Percentiles rank a stretch among this genome's conserved stretches.
Conservation (phyloP, 2,113 vertebrate genomes). For the Xyrauchen texanus region DNA sequence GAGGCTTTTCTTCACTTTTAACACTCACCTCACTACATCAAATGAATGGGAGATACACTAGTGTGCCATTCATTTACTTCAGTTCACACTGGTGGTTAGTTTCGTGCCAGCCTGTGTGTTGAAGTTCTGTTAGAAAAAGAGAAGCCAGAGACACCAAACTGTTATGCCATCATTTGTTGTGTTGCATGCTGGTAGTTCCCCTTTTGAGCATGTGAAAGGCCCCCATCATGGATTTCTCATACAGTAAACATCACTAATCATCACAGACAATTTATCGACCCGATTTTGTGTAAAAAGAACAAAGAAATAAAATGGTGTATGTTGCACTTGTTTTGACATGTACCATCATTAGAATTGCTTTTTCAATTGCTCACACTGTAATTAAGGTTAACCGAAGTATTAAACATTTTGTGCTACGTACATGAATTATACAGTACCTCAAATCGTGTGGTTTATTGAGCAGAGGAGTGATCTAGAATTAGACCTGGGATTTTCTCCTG, state of each 20-base stretch:
- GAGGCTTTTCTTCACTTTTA: not conserved
- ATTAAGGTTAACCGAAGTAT: too few species aligned
- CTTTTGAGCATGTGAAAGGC: not conserved
- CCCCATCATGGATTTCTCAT: not conserved
- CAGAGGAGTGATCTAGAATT: too few species aligned
- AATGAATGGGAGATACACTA: not conserved
- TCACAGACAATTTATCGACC: not conserved
- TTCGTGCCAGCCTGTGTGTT: not conserved
- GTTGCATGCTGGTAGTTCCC: not conserved
- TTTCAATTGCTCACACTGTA: too few species aligned
- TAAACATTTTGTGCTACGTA: too few species aligned
- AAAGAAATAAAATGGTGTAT: not conserved
- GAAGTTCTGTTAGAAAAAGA: constrained; percentile 8
- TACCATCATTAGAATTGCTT: too few species aligned
- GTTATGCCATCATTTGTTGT: not conserved
- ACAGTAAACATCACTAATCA: too few species aligned
- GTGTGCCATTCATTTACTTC: constrained; percentile 3
- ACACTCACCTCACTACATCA: not conserved
- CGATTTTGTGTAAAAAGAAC: not conserved
- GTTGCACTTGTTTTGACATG: too few species aligned
- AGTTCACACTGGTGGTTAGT: not conserved
- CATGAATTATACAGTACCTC: too few species aligned
- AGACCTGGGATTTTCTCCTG: too few species aligned
- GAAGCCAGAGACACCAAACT: not conserved
- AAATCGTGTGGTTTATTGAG: too few species aligned